A percentile compares a stretch with the other conserved stretches of the same genome.
Evolutionary conservation across 2,797 vertebrate species (phyloP).

Genomic region (Lycodopsis pacificus): DNA sequence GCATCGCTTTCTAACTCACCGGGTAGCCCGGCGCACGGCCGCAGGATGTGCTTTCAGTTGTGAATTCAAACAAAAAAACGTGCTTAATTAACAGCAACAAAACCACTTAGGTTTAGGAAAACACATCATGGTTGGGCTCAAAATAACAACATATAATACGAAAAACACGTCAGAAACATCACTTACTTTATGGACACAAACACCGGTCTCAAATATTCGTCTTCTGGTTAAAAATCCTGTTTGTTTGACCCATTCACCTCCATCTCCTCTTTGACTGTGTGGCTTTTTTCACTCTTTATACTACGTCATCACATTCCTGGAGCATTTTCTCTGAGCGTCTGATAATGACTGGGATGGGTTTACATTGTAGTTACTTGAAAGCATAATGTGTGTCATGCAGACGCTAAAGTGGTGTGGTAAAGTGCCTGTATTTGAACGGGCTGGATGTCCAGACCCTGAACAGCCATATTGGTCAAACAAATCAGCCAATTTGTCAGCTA

Average conservation of each 20-base stretch:
- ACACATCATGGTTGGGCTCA: no score
- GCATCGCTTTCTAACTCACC: background rate
- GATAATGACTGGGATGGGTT: background rate
- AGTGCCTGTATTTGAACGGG: background rate
- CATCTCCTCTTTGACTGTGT: no score
- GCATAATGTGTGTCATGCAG: no score
- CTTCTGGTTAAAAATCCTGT: no score
- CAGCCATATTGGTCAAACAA: background rate
- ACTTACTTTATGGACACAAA: background rate
- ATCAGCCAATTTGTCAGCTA: background rate
- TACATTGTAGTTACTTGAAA: no score
- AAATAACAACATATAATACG: background rate
- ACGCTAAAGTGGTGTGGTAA: background rate
- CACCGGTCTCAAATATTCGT: background rate
- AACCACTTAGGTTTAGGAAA: background rate
- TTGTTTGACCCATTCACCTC: no score
- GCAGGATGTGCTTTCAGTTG: background rate
- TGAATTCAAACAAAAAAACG: no score
- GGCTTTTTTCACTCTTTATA: no score
- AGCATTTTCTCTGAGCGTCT: no score
- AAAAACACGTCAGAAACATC: background rate
- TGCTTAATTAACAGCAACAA: background rate
- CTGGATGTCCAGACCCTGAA: slow-evolving; percentile 24
- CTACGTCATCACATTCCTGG: background rate
- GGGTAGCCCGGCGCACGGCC: background rate